Base-by-base conservation (phyloP, 1,140 invertebrate species). In the Theocolax elegans region DNA sequence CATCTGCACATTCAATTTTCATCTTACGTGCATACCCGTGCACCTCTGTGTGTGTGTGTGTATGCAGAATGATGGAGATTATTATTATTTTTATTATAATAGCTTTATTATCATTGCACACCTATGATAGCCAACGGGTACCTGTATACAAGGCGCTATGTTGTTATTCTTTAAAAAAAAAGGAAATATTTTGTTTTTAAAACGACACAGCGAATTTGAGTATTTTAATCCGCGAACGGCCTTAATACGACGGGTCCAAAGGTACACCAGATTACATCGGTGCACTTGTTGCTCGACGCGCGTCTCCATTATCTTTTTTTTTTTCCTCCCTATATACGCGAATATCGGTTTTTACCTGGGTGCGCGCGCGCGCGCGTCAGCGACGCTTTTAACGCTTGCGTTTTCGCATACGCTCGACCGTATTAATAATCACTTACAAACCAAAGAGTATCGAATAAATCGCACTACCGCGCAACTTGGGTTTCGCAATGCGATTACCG, bases 261-360 rank as follows among this genome's bases (percentile, higher is more conserved):
- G 44, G 35, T 44, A 62, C 44, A 58, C 51, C 60, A 65, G 68
- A 64, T 64, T 71, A 71, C 68, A 71, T 63, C 60, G 46, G 68
- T 65, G 68, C 68, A 71, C 68, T 71, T 71, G 68, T 71, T 71
- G 68, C 68, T 46, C 60, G 49, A 15, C 62, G 42, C 27, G 65
- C 66, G 49, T 64, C 49, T 64, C 42, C 53, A 58, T 64, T 65
- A 64, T 71, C 60, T 58, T 70, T 70, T 70, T 64, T 64, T 23
- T n/a, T 19, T 35, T 15, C 21, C 51, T 15, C 23, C 25, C 13
- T 19, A 13, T 15, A 38, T 35, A 59, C 23, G 42, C 10, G 27
- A 49, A 54, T 58, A 65, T 65, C 38, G 63, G 48, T 65, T 65
- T 65, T 65, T 65, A 53, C 63, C n/a, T 10, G 19, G 3, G 31